Base-by-base conservation (phyloP, 1,140 invertebrate genomes). In the Acyrthosiphon pisum region DNA sequence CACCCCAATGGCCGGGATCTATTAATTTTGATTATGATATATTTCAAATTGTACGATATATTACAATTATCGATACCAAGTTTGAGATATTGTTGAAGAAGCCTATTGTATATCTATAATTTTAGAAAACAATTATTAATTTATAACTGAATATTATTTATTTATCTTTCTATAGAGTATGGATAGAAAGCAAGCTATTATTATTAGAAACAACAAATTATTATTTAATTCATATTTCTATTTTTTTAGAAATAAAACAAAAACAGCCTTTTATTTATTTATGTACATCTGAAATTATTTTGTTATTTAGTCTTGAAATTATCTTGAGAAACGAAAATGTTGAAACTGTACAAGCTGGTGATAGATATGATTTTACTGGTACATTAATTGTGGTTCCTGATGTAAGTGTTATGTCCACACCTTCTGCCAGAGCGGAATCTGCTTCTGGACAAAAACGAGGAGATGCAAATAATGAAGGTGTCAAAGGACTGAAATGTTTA, bases 361-460 rank as follows among this genome's bases (percentile, higher is more conserved):
- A 98, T 95, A 96, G 98, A 89, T 99, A 99, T 95, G 99, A 99
- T 95, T 99, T 99, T 95, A 99, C 98, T 60, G 98, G 99, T 89
- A 99, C 99, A 2, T 95, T 99, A 14, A 99, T 99, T 94, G 99
- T 99, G 9, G 98, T 99, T 2, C 99, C 99, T 6, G 99, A 99
- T 96, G 98, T 99, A 6, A 97, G 97, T 14, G 97, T 97, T 9
- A 95, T 99, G 46, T 96, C 98, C n/a, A 95, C 97, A 90, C 98
- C 94, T 14, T 99, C 98, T 44, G 97, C 98, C 2, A 97, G 97
- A 95, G 97, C 98, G 14, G 98, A 99, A 95, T 96, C 96, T n/a
- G 96, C 96, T 2, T 96, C 97, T 0, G 96, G 97, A 22, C 97
- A 98, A 93, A 97, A 97, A 94, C 95, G 95, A 2, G 96, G 96